A percentile compares a stretch with the other conserved stretches of the same genome.
Conservation (phyloP, 2,888 invertebrate genomes). For the Anthophora plumipes region DNA sequence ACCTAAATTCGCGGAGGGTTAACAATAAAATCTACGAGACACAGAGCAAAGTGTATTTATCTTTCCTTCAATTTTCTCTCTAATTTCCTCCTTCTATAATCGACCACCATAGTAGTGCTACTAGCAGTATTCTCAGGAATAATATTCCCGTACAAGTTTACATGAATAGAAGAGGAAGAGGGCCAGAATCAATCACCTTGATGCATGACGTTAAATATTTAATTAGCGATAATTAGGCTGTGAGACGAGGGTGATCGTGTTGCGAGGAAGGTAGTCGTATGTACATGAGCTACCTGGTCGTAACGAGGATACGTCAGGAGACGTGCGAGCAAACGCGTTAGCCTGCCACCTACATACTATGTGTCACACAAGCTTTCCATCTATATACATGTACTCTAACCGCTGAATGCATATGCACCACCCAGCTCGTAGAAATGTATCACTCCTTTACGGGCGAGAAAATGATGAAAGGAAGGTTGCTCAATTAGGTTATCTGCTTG, state of each 20-base stretch:
- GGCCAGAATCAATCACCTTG: conserved; percentile 54
- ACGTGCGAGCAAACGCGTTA: conserved; percentile 42
- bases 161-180: not conserved
- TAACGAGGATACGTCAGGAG: conserved; percentile 50
- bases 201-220: conserved; percentile 64
- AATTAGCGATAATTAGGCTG: conserved; percentile 61
- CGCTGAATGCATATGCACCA: not conserved
- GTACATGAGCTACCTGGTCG: conserved; percentile 35
- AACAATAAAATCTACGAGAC: too few relatives aligned
- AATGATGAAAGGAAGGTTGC: not conserved
- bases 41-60: too few relatives aligned
- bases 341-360: conserved; percentile 13
- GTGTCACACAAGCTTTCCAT: conserved; percentile 9
- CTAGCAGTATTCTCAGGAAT: too few relatives aligned
- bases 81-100: too few relatives aligned
- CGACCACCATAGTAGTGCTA: too few relatives aligned
- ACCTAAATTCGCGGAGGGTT: too few relatives aligned
- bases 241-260: conserved; percentile 25
- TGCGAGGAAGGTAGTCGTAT: not conserved
- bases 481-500: not conserved
- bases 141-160: too few relatives aligned
- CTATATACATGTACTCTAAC: not conserved
- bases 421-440: not conserved
- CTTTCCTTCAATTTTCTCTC: too few relatives aligned
- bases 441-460: not conserved